Conservation (phyloP, 2,113 vertebrate genomes). For the Coryphaenoides rupestris region DNA sequence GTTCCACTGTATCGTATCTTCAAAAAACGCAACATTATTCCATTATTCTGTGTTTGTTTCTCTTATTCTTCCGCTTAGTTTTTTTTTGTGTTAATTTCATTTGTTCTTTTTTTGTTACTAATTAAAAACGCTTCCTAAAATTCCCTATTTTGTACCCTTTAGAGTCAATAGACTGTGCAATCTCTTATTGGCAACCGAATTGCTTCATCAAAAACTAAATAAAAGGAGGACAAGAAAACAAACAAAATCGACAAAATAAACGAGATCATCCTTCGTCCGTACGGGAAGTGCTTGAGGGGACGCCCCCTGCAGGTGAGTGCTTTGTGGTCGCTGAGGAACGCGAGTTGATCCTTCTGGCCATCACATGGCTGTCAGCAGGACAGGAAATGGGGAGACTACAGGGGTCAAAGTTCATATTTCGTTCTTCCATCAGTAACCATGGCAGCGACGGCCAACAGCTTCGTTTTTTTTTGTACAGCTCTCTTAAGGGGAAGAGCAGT, state of each 20-base stretch:
- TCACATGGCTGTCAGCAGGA: conserved; percentile 74
- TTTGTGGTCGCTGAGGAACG: conserved; percentile 59
- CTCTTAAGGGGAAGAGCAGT: conserved; percentile 59
- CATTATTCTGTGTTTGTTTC: conserved; percentile 41
- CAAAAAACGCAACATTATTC: conserved; percentile 57
- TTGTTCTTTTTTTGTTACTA: conserved; percentile 71
- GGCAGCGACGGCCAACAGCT: conserved; percentile 63
- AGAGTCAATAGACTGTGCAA: conserved; percentile 99
- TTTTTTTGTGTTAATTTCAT: conserved; percentile 78
- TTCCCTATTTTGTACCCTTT: conserved; percentile 88
- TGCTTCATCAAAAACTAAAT: conserved; percentile 85
- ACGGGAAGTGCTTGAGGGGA: conserved; percentile 56
- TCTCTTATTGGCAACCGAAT: conserved; percentile 99
- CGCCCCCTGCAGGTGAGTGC: conserved; percentile 64
- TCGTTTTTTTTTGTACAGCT: conserved; percentile 42
- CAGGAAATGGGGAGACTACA: conserved; percentile 63
- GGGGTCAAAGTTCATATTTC: conserved; percentile 58
- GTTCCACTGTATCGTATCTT: conserved; percentile 56
- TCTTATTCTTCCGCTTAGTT: conserved; percentile 45
- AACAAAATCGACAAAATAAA: conserved; percentile 66
- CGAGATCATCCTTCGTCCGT: conserved; percentile 72
- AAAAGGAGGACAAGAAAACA: background rate
- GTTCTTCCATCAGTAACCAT: conserved; percentile 66
- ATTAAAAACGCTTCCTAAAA: conserved; percentile 86
- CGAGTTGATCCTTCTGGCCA: conserved; percentile 67